Percentiles rank a stretch among this genome's conserved stretches.
Conservation (phyloP, 2,888 invertebrate genomes). For the Amphimallon solstitiale region DNA sequence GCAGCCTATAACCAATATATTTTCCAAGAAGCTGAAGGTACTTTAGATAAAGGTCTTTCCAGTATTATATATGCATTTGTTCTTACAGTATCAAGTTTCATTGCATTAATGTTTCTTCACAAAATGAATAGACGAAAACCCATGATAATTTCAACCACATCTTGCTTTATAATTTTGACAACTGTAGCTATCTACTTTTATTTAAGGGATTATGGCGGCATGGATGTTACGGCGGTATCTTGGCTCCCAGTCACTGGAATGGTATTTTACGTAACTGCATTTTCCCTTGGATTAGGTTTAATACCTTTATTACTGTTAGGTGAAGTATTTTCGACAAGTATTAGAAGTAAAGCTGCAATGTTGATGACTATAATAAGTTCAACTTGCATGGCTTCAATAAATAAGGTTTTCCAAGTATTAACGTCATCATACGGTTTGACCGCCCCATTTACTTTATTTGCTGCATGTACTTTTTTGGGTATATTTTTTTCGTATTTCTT, state of each 20-base stretch:
- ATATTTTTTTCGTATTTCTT: constrained; percentile 52
- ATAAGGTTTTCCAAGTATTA: constrained; percentile 55
- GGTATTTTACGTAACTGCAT: constrained; percentile 50
- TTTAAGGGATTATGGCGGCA: constrained; percentile 42
- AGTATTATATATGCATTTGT: constrained; percentile 52
- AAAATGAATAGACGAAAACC: constrained; percentile 49
- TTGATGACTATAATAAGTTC: constrained; percentile 50
- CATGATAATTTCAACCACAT: constrained; percentile 45
- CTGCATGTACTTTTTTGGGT: constrained; percentile 45
- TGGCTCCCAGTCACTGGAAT: constrained; percentile 55
- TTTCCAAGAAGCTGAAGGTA: constrained; percentile 55
- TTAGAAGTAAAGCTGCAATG: constrained; percentile 52
- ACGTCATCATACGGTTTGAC: constrained; percentile 50
- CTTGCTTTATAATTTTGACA: constrained; percentile 44
- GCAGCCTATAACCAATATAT: constrained; percentile 54
- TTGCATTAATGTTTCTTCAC: constrained; percentile 44
- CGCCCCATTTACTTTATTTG: constrained; percentile 52
- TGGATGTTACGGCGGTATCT: constrained; percentile 42
- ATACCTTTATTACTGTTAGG: constrained; percentile 50
- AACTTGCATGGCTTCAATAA: constrained; percentile 47
- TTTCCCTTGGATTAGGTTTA: constrained; percentile 50
- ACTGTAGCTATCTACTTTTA: constrained; percentile 49
- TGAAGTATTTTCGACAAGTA: constrained; percentile 55
- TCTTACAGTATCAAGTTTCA: constrained; percentile 31
- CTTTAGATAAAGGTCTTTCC: constrained; percentile 51